phyloP scores from a whole-genome alignment of 2,113 vertebrate genomes.

The Macaca nemestrina region DNA sequence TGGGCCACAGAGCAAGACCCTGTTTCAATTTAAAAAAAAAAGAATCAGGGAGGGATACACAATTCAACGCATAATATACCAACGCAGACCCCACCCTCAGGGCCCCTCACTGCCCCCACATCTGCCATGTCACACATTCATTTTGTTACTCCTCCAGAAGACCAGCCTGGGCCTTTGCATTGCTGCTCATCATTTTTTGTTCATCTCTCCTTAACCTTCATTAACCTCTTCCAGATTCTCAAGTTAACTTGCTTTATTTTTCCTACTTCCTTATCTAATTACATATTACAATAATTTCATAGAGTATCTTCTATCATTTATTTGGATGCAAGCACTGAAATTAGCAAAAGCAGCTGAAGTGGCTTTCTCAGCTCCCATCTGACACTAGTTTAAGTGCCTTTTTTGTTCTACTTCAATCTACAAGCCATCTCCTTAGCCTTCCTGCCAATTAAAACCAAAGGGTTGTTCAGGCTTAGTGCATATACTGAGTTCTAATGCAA shows the following conservation, averaged over 20 bases:
- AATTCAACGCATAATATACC: background rate
- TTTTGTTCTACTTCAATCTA: background rate
- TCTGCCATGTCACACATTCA: background rate
- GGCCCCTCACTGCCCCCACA: background rate
- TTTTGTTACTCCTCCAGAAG: background rate
- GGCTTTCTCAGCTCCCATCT: background rate
- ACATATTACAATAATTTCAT: slow-evolving; percentile 22
- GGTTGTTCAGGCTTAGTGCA: background rate
- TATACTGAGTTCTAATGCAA: background rate
- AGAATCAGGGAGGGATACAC: background rate
- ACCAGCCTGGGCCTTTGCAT: background rate
- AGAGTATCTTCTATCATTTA: background rate
- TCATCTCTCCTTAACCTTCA: background rate
- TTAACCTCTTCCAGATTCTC: background rate
- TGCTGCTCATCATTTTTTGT: background rate
- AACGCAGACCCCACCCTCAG: background rate
- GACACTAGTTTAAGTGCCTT: background rate
- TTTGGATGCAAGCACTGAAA: background rate
- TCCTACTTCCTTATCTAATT: background rate
- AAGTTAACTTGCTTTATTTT: background rate
- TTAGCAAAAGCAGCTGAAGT: background rate
- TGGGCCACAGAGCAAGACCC: too few species aligned
- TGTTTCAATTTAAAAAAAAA: too few species aligned
- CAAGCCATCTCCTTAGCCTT: background rate
- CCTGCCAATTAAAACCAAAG: background rate